A percentile compares a stretch with the other conserved stretches of the same genome.
Conservation (phyloP, 2,113 vertebrate species). For the Gnathonemus longibarbis region DNA sequence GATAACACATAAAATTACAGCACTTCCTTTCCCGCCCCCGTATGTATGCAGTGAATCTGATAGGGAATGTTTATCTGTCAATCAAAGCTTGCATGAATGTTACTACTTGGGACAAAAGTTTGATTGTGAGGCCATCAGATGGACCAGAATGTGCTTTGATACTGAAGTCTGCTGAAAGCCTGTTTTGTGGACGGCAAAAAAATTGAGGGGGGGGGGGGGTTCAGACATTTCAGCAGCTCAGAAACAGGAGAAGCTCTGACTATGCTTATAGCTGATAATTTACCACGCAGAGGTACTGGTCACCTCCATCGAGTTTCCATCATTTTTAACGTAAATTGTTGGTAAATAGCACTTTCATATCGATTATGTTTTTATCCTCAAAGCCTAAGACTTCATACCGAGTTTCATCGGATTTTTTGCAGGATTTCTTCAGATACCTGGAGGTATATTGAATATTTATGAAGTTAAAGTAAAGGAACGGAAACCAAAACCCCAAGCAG, state of each 20-base stretch:
- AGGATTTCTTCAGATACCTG: neutral
- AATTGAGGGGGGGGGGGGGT: too few species aligned
- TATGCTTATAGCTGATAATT: neutral
- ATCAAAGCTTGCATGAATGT: neutral
- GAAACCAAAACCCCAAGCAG: neutral
- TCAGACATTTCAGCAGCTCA: neutral
- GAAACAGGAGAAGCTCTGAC: neutral
- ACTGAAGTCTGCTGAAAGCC: neutral
- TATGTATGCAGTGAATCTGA: neutral
- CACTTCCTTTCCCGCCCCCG: neutral
- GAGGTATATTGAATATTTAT: neutral
- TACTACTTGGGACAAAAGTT: neutral
- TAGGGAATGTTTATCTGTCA: constrained; percentile 43
- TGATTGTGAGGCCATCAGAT: neutral
- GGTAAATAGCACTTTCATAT: too few species aligned
- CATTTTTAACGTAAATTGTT: neutral
- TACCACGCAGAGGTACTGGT: neutral
- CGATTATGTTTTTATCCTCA: neutral
- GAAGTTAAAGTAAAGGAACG: neutral
- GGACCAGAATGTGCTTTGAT: neutral
- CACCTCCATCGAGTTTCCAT: neutral
- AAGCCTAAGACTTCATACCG: neutral
- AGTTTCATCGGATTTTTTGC: neutral
- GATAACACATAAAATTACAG: constrained; percentile 35
- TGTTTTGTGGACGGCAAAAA: neutral